A percentile compares a stretch with the other conserved stretches of the same genome.
Evolutionary conservation across 2,113 vertebrate species (phyloP).

Genomic region (Zosterops lateralis): DNA sequence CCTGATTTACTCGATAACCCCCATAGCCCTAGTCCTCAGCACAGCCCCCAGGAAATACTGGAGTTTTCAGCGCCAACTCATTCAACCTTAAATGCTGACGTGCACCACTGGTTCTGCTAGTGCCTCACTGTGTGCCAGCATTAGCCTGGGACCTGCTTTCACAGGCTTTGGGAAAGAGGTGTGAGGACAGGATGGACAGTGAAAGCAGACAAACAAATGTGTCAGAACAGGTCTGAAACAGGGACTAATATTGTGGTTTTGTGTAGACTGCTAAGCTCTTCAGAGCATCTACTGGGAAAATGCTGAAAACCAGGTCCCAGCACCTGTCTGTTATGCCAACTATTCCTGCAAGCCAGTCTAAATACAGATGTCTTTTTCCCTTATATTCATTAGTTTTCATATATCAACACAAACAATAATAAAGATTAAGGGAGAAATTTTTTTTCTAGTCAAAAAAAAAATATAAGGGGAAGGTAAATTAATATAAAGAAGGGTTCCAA

Average conservation of each 20-base stretch:
- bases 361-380: neutral
- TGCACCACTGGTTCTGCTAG: neutral
- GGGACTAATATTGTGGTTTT: accelerated
- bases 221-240: neutral
- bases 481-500: neutral
- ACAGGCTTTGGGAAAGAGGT: neutral
- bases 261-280: neutral
- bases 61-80: neutral
- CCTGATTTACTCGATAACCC: neutral
- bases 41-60: accelerated
- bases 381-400: neutral
- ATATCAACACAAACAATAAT: neutral
- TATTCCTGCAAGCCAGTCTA: neutral
- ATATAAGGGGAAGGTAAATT: neutral
- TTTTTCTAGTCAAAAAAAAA: neutral
- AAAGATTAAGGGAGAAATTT: neutral
- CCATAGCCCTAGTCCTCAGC: neutral
- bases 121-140: accelerated
- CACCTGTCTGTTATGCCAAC: accelerated
- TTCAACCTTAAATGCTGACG: accelerated
- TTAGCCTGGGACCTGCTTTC: neutral
- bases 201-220: neutral
- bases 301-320: neutral
- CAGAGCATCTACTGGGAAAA: neutral
- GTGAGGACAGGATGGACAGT: neutral